A percentile compares a stretch with the other conserved stretches of the same genome.
These are phyloP conservation scores for Leptocoma aspasia DNA, from an alignment of 2,113 vertebrate genomes.

Conservation along the genomic window DNA sequence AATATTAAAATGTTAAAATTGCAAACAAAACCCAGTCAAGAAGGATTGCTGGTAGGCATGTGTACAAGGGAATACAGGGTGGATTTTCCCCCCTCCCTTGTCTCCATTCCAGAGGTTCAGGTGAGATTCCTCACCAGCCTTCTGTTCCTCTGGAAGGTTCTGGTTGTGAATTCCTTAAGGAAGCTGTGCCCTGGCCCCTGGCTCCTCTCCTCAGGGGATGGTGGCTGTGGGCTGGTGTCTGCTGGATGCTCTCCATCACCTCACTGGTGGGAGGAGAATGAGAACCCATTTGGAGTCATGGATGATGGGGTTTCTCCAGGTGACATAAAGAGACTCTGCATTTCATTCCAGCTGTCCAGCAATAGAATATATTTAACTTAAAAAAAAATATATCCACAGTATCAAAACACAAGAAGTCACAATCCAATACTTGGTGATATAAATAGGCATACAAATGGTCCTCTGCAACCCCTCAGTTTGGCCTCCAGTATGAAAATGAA, in stretches of 20 bases:
- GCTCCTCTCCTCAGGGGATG: background rate
- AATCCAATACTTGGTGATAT: background rate
- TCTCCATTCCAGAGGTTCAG: background rate
- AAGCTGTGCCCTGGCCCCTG: background rate
- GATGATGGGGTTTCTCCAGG: background rate
- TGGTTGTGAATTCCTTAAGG: background rate
- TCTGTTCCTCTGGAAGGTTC: background rate
- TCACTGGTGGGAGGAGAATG: background rate
- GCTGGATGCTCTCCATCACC: background rate
- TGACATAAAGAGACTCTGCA: background rate
- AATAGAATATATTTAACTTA: constrained; percentile 22
- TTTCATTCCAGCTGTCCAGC: background rate
- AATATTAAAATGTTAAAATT: background rate
- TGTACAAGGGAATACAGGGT: too few species aligned
- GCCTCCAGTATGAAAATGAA: background rate
- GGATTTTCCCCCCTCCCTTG: background rate
- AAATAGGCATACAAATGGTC: background rate
- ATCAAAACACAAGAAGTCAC: constrained; percentile 51
- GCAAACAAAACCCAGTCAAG: background rate
- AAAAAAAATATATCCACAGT: constrained; percentile 6
- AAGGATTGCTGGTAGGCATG: background rate
- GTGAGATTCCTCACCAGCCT: background rate
- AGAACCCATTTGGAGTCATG: background rate
- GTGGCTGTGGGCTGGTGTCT: background rate
- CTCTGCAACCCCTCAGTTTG: background rate